phyloP scores from a whole-genome alignment of 2,113 vertebrate genomes.

The Ageneiosus marmoratus region DNA sequence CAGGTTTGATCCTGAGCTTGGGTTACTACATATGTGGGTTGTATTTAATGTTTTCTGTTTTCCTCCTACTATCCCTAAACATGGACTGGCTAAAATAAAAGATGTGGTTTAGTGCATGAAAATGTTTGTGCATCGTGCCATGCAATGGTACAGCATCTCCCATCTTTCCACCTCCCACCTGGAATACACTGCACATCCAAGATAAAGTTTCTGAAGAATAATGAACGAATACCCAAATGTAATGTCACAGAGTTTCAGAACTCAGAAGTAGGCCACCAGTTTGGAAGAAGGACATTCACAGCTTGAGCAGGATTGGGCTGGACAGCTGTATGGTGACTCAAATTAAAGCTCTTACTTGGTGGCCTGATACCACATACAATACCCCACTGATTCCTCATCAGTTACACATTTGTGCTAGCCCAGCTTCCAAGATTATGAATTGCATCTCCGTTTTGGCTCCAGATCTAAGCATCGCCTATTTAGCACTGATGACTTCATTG shows the following conservation, averaged over 20 bases:
- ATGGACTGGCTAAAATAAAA: too few species aligned
- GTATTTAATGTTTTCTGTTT: neutral
- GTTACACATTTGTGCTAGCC: constrained; percentile 2
- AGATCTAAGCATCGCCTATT: neutral
- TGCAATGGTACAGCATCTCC: neutral
- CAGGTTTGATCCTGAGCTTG: neutral
- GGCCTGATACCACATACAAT: neutral
- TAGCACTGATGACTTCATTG: constrained; percentile 10
- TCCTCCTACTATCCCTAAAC: neutral
- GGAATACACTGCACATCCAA: neutral
- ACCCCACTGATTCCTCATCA: constrained; percentile 14
- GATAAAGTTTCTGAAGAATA: neutral
- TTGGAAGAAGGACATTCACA: constrained; percentile 24
- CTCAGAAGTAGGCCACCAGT: constrained; percentile 28
- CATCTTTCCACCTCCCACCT: neutral
- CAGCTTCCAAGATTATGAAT: neutral
- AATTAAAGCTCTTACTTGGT: constrained; percentile 9
- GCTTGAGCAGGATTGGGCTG: constrained; percentile 27
- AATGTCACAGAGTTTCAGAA: constrained; percentile 10
- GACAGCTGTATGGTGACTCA: constrained; percentile 1
- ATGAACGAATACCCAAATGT: neutral
- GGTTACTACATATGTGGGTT: neutral
- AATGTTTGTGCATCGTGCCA: neutral
- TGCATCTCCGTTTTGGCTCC: neutral
- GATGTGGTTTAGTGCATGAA: neutral